Conservation (phyloP, 30 jellyfish, hydroid and myxozoan genomes). For the Aurelia sp. region DNA sequence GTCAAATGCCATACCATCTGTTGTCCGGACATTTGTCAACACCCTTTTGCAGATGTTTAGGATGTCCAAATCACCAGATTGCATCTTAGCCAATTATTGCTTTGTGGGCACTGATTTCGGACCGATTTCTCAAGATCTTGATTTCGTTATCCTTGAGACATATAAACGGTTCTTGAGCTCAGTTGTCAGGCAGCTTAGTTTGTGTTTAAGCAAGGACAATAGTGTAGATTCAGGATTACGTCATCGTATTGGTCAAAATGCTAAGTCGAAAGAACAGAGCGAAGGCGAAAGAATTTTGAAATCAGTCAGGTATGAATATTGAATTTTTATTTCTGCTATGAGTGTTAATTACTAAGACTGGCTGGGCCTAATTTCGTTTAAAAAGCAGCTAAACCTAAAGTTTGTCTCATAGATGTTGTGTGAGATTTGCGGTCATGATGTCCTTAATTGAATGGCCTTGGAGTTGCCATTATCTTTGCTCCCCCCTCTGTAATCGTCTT, state of each 20-base stretch:
- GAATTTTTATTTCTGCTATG: too few relatives aligned
- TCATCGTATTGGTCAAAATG: constrained; percentile 74
- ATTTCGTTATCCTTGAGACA: neutral
- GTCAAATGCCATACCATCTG: constrained; percentile 42
- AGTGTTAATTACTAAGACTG: too few relatives aligned
- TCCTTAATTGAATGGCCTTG: too few relatives aligned
- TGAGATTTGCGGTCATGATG: too few relatives aligned
- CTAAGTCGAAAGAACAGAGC: constrained; percentile 62
- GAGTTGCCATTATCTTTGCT: too few relatives aligned
- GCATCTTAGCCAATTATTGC: neutral
- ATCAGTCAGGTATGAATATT: constrained; percentile 41
- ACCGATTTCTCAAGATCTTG: neutral
- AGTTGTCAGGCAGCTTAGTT: constrained; percentile 83
- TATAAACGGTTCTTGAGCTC: constrained; percentile 86
- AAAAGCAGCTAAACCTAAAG: too few relatives aligned
- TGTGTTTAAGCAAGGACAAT: constrained; percentile 71
- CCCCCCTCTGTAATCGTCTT: too few relatives aligned
- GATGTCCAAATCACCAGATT: neutral
- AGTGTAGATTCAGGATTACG: constrained; percentile 54
- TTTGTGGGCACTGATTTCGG: neutral
- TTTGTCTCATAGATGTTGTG: too few relatives aligned
- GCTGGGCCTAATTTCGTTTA: too few relatives aligned
- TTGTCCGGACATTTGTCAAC: constrained; percentile 6
- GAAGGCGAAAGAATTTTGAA: constrained; percentile 49
- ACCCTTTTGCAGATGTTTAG: constrained; percentile 17